Percentiles rank a stretch among this genome's conserved stretches.
Evolutionary conservation across 1,140 invertebrate genomes (phyloP).

Genomic region (Anastrepha obliqua): DNA sequence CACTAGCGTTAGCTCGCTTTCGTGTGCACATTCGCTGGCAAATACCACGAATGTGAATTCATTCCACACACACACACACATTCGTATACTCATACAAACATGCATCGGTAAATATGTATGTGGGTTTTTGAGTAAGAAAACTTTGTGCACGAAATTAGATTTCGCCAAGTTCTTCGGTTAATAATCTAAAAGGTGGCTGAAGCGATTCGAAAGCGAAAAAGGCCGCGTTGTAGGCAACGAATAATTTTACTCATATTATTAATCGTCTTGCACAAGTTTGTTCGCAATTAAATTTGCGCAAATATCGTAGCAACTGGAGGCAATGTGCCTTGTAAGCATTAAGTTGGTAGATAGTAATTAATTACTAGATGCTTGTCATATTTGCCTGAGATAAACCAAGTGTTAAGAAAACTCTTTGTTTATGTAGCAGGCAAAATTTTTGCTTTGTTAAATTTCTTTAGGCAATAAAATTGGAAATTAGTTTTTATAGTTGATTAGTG

Average conservation of each 20-base stretch:
- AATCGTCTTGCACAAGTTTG: slow-evolving; percentile 9
- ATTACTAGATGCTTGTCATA: slow-evolving; percentile 32
- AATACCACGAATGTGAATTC: no score
- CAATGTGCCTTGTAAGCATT: neutral
- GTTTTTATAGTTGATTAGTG: neutral
- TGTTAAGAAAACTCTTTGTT: neutral
- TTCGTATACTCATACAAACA: no score
- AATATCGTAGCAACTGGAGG: neutral
- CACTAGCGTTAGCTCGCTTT: neutral
- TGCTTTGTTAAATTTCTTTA: neutral
- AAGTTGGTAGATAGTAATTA: slow-evolving; percentile 25
- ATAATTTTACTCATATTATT: slow-evolving; percentile 25
- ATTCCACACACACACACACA: neutral
- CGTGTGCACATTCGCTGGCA: neutral
- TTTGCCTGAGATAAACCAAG: neutral
- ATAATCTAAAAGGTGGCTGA: slow-evolving; percentile 18
- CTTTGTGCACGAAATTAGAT: slow-evolving; percentile 23
- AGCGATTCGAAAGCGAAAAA: neutral
- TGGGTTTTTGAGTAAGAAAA: neutral
- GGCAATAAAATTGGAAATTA: neutral
- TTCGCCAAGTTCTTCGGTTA: slow-evolving; percentile 8
- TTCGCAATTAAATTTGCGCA: slow-evolving; percentile 24
- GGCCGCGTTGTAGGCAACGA: neutral
- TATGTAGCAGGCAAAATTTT: neutral
- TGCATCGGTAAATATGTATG: neutral